These are phyloP conservation scores for Drosophila anceps DNA, from an alignment of 2,888 invertebrate species.

Conservation along the genomic window DNA sequence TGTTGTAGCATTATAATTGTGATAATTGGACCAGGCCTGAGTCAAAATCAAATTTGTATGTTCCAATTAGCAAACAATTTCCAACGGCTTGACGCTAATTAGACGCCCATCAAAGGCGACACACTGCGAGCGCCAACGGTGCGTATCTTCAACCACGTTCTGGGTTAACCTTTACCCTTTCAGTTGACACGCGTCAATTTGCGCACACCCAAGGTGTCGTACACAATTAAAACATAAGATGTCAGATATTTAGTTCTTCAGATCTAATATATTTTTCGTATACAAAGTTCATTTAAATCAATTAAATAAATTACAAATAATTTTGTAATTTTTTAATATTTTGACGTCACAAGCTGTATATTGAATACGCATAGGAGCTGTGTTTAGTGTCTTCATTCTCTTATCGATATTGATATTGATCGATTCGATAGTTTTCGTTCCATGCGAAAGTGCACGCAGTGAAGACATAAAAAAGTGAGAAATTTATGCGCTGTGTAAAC, in stretches of 20 bases:
- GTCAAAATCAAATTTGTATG: slow-evolving; percentile 6
- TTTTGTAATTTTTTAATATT: not conserved
- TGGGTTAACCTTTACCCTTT: slow-evolving; percentile 34
- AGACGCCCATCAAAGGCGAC: slow-evolving; percentile 63
- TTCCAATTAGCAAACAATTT: slow-evolving; percentile 69
- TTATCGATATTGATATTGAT: not conserved
- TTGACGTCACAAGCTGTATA: not conserved
- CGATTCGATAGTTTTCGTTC: not conserved
- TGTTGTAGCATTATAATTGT: not conserved
- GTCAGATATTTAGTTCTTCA: not conserved
- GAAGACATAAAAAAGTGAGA: not conserved
- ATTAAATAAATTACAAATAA: not conserved
- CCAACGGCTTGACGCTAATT: slow-evolving; percentile 60
- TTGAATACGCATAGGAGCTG: not conserved
- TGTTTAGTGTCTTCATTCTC: not conserved
- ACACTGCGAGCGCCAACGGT: slow-evolving; percentile 50
- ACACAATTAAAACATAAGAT: slow-evolving; percentile 55
- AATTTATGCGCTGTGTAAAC: too few species aligned
- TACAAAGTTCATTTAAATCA: not conserved
- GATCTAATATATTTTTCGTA: too few species aligned
- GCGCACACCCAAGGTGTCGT: slow-evolving; percentile 41
- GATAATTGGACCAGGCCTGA: not conserved
- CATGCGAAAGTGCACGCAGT: too few species aligned
- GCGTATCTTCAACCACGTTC: slow-evolving; percentile 49
- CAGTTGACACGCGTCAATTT: slow-evolving; percentile 48